Conservation (phyloP, 2,888 invertebrate genomes). For the Elysia crispata region DNA sequence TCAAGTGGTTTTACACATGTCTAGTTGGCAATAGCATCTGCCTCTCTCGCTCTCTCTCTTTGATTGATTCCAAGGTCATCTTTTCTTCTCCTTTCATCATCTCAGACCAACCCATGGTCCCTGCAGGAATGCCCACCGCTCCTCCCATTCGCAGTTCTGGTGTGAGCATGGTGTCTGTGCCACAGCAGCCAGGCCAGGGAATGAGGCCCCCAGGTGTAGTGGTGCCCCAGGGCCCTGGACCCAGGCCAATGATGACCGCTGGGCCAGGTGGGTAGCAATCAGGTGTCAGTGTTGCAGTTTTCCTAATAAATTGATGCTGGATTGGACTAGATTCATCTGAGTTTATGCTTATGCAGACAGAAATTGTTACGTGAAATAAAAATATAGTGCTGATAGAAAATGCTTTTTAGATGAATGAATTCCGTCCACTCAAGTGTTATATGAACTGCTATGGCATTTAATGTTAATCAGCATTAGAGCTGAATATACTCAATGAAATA, state of each 20-base stretch:
- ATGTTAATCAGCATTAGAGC: too few species aligned
- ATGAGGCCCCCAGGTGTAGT: constrained; percentile 41
- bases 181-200: constrained; percentile 35
- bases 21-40: too few species aligned
- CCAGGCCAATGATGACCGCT: constrained; percentile 44
- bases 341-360: too few species aligned
- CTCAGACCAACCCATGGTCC: constrained; percentile 41
- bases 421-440: too few species aligned
- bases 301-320: not conserved
- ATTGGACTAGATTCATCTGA: too few species aligned
- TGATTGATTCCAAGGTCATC: not conserved
- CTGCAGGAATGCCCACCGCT: constrained; percentile 52
- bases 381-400: not conserved
- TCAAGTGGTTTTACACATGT: too few species aligned
- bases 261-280: not conserved
- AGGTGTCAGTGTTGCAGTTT: too few species aligned
- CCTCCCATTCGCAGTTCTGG: constrained; percentile 48
- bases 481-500: too few species aligned
- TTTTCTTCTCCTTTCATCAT: not conserved
- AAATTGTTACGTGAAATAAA: not conserved
- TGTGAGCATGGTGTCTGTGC: constrained; percentile 37
- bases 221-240: constrained; percentile 24
- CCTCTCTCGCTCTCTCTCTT: too few species aligned
- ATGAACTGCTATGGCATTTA: too few species aligned
- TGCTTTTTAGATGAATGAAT: too few species aligned